Conservation (phyloP, 2,113 vertebrate species). For the Symphodus melops region DNA sequence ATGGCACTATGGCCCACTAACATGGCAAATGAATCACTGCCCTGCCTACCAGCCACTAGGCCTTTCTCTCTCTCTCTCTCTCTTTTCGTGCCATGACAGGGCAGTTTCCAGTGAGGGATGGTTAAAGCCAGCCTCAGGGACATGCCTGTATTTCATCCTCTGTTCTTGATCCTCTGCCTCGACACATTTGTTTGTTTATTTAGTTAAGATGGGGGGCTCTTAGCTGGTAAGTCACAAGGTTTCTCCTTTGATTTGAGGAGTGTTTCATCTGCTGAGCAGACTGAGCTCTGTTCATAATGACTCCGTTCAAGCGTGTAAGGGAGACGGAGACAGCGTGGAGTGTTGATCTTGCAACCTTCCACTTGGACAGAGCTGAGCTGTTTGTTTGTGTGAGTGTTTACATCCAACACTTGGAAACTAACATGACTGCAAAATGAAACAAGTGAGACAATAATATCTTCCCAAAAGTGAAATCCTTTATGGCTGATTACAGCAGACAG, state of each 20-base stretch:
- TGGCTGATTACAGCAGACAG: background rate
- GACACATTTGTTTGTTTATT: conserved; percentile 57
- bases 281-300: conserved; percentile 53
- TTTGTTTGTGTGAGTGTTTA: conserved; percentile 19
- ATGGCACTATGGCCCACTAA: conserved; percentile 71
- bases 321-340: conserved; percentile 54
- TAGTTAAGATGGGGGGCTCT: conserved; percentile 40
- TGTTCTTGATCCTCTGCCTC: conserved; percentile 31
- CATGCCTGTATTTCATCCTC: conserved; percentile 58
- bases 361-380: conserved; percentile 36
- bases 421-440: conserved; percentile 20
- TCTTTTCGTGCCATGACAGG: conserved; percentile 56
- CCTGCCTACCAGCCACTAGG: conserved; percentile 23
- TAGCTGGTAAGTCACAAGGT: conserved; percentile 16
- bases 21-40: conserved; percentile 76
- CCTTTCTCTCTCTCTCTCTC: background rate
- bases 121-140: conserved; percentile 49
- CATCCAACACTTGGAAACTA: conserved; percentile 12
- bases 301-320: conserved; percentile 48
- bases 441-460: conserved; percentile 18
- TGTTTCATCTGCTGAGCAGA: conserved; percentile 65
- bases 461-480: too few species aligned
- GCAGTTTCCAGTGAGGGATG: conserved; percentile 68
- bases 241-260: conserved; percentile 61
- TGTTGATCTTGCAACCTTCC: conserved; percentile 39